Base-by-base conservation (phyloP, 2,888 invertebrate species). In the Alcis repandata region DNA sequence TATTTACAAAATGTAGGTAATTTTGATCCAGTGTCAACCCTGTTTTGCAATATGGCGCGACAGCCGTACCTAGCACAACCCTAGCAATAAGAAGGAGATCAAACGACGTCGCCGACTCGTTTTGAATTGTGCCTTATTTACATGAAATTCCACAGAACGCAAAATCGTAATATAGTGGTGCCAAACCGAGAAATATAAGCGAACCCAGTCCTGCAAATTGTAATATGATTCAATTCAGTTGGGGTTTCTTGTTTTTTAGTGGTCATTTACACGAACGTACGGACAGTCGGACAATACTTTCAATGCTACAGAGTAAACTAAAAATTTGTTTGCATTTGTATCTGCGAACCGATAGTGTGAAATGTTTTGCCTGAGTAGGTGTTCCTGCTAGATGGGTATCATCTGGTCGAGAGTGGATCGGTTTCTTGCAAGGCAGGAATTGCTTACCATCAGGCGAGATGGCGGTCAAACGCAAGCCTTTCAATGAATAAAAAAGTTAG, bases 11-110 rank as follows among this genome's bases (percentile, higher is more conserved):
- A 56, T 43, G 54, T 56, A 43, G 27, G 56, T 56, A 56, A 56
- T 45, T 45, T 43, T 59, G 52, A 52, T 32, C 52, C 22, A 22
- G 33, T 36, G 52, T 52, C 52, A 52, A 52, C 43, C 36, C 52
- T 59, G 43, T 52, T 59, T 59, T 22, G 52, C 52, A 59, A 59
- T 59, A 59, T 52, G 52, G 59, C 45, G 43, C 41, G 59, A 41
- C 59, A 59, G 45, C 36, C 33, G 20, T 22, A 36, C 51, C 59
- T 51, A 59, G 43, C 38, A 59, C 45, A 59, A n/a, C 49, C 59
- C 33, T 49, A 33, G 45, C 27, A 60, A 60, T 60, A 60, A 60
- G 22, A 53, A 46, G 20, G 53, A 60, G 60, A 60, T 53, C 53
- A 60, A 60, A 60, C 60, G 52, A 52, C 41, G 46, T 46, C 53